Conservation (phyloP, 2,797 vertebrate species). For the Smutsia temminckii region DNA sequence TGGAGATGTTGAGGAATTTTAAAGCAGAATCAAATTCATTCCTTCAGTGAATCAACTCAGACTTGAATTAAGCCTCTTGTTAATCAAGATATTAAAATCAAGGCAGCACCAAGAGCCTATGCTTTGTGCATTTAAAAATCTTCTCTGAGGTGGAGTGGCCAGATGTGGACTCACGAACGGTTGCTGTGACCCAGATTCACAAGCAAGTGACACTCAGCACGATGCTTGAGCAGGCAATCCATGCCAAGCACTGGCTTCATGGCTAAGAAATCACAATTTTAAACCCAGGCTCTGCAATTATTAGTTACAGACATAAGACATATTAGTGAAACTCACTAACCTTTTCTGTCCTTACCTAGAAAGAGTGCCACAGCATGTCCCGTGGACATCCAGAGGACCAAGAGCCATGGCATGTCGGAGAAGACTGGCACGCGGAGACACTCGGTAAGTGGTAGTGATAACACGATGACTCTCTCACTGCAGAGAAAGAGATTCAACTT, state of each 20-base stretch:
- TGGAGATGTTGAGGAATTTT: not conserved
- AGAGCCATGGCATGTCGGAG: fast-evolving
- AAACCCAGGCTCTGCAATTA: too few species aligned
- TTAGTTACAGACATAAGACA: fast-evolving
- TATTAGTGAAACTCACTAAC: too few species aligned
- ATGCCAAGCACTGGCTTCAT: fast-evolving
- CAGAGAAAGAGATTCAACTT: not conserved
- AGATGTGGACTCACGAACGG: not conserved
- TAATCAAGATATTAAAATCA: not conserved
- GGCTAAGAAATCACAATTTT: not conserved
- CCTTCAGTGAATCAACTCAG: not conserved
- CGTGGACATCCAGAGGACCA: not conserved
- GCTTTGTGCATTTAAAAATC: fast-evolving
- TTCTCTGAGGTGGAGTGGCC: not conserved
- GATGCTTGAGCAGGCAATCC: fast-evolving
- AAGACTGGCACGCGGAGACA: not conserved
- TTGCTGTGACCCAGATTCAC: not conserved
- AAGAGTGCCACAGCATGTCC: fast-evolving
- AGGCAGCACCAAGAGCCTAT: not conserved
- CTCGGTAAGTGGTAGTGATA: fast-evolving
- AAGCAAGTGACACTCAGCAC: too few species aligned
- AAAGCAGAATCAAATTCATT: not conserved
- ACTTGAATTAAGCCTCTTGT: not conserved
- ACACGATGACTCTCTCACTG: fast-evolving
- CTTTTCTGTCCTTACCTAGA: fast-evolving